A percentile compares a stretch with the other conserved stretches of the same genome.
Evolutionary conservation across 1,140 invertebrate genomes (phyloP).

Genomic region (Arctopsyche grandis): DNA sequence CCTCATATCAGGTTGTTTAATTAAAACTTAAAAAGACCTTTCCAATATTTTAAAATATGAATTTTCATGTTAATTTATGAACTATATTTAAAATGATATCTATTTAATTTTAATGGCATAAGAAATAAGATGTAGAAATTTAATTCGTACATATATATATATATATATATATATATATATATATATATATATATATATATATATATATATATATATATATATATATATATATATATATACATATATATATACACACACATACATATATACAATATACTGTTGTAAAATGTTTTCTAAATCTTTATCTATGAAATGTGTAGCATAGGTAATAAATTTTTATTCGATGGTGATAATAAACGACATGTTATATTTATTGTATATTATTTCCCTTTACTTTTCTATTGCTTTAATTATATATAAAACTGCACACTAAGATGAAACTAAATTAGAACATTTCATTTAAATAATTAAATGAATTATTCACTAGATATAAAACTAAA

Average conservation of each 20-base stretch:
- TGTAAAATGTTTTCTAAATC: conserved; percentile 44
- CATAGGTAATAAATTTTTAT: conserved; percentile 44
- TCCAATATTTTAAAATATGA: neutral
- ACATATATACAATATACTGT: neutral
- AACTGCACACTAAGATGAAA: too few species aligned
- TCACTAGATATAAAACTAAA: too few species aligned
- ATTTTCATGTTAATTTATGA: neutral
- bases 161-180: conserved; percentile 4
- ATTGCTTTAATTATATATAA: neutral
- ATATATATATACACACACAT: neutral
- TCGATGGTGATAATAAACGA: conserved; percentile 48
- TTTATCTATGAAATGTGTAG: conserved; percentile 47
- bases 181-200: neutral
- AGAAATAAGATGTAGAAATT: neutral
- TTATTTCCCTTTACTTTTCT: neutral
- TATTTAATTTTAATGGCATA: neutral
- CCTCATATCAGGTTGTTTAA: too few species aligned
- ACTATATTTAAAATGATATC: neutral
- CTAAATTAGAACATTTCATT: too few species aligned
- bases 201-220: neutral
- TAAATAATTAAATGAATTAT: too few species aligned
- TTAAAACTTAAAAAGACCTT: neutral
- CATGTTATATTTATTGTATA: conserved; percentile 30
- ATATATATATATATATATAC: neutral
- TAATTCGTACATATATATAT: neutral